phyloP scores from a whole-genome alignment of 2,113 vertebrate genomes.

The Nannospalax galili region DNA sequence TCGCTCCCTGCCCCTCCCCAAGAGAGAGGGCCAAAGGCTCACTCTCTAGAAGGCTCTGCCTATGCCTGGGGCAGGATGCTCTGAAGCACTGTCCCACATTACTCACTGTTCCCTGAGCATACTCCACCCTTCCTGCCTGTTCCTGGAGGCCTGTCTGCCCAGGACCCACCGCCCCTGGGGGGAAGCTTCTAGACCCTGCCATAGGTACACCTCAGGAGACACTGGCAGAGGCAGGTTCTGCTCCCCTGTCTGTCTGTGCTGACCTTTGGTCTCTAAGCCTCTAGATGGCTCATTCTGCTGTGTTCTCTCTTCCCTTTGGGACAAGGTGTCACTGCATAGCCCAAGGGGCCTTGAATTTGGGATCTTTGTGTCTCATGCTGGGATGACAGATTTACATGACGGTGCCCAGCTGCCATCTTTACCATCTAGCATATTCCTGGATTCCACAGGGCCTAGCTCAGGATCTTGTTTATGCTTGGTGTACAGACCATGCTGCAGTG shows the following conservation, averaged over 20 bases:
- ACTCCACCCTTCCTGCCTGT: conserved; percentile 35
- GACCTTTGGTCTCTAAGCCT: background rate
- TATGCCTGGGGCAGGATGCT: background rate
- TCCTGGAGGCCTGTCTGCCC: background rate
- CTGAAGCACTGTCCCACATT: conserved; percentile 35
- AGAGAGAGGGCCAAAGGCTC: background rate
- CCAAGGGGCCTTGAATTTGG: background rate
- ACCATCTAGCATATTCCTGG: background rate
- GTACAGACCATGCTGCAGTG: background rate
- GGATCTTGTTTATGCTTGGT: background rate
- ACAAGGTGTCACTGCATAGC: background rate
- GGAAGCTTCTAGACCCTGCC: background rate
- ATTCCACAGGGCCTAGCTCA: background rate
- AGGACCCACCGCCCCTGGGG: background rate
- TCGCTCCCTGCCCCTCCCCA: background rate
- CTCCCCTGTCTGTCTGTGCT: background rate
- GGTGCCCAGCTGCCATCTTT: background rate
- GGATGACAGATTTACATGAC: background rate
- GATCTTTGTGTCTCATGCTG: background rate
- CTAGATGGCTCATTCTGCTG: background rate
- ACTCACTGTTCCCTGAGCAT: conserved; percentile 47
- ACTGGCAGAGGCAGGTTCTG: background rate
- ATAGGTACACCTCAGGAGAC: accelerated
- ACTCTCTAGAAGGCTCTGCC: background rate
- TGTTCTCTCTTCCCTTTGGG: background rate